phyloP scores from a whole-genome alignment of 2,797 vertebrate species.

The Dendrocincla fuliginosa region DNA sequence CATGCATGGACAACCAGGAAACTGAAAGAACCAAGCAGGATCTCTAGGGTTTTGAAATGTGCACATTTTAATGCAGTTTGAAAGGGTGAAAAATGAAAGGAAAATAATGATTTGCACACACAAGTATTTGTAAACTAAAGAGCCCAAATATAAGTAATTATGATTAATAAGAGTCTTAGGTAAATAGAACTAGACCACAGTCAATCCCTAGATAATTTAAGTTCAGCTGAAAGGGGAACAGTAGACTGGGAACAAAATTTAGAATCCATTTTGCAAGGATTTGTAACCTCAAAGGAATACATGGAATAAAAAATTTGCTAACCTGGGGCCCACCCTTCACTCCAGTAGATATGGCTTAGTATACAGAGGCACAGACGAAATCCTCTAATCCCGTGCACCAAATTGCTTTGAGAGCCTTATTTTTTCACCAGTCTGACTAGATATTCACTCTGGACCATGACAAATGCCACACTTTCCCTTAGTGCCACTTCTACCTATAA shows the following conservation, averaged over 20 bases:
- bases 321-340: neutral
- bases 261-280: neutral
- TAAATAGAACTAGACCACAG: neutral
- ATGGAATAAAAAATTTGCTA: neutral
- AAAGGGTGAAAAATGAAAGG: neutral
- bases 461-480: neutral
- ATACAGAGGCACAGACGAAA: neutral
- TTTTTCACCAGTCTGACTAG: neutral
- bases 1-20: neutral
- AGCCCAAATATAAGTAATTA: neutral
- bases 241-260: neutral
- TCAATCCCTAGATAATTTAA: neutral
- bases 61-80: neutral
- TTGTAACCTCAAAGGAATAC: neutral
- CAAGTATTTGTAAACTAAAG: neutral
- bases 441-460: neutral
- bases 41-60: neutral
- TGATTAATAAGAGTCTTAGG: neutral
- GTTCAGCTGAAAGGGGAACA: neutral
- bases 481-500: conserved; percentile 1
- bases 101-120: neutral
- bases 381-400: neutral
- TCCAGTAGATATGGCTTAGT: neutral
- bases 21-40: neutral
- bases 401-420: neutral